phyloP scores from a whole-genome alignment of 2,888 invertebrate genomes.

The Onthophagus sagittarius region DNA sequence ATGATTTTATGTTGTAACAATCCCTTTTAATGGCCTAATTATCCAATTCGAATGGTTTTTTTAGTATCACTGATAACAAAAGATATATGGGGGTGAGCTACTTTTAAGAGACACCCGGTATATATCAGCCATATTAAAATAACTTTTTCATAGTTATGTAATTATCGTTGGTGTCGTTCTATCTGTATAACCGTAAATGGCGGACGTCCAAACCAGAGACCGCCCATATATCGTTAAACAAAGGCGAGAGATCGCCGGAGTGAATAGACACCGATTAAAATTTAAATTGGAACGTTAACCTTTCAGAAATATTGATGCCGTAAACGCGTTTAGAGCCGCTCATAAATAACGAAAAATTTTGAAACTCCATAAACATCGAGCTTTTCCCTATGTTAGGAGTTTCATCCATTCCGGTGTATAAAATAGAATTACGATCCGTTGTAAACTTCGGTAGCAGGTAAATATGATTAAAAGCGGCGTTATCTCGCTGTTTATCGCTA shows the following conservation, averaged over 20 bases:
- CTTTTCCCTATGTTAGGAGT: neutral
- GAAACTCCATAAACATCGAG: neutral
- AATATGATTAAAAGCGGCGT: neutral
- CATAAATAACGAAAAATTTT: neutral
- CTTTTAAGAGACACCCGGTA: too few species aligned
- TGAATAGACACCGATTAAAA: neutral
- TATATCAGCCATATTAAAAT: neutral
- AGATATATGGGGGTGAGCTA: too few species aligned
- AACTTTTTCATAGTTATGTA: neutral
- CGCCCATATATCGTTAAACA: neutral
- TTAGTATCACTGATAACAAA: too few species aligned
- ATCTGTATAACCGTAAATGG: neutral
- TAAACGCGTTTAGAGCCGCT: neutral
- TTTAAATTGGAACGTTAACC: neutral
- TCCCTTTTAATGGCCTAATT: too few species aligned
- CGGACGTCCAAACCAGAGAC: neutral
- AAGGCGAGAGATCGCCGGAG: neutral
- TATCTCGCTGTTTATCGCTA: neutral
- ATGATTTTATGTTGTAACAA: too few species aligned
- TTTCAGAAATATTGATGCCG: neutral
- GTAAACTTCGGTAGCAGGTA: neutral
- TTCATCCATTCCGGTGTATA: neutral
- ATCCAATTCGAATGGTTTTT: too few species aligned
- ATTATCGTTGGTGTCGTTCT: neutral
- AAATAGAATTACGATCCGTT: neutral